Evolutionary conservation across 2,888 invertebrate species (phyloP).

Genomic region (Eristalinus aeneus): DNA sequence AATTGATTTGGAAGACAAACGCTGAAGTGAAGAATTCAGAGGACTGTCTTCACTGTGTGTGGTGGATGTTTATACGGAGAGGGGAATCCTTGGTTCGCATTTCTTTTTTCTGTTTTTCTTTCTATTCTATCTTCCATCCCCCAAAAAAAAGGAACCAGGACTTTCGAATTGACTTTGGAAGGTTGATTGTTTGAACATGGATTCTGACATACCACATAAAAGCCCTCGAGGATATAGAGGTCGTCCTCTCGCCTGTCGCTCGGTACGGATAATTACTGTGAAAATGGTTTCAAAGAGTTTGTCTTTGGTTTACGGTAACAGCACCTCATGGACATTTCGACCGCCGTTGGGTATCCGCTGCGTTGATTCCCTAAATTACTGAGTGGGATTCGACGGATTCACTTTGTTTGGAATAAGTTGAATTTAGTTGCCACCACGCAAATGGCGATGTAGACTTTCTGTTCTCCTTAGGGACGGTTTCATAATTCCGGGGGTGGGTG

Average conservation of each 20-base stretch:
- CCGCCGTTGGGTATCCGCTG: neutral
- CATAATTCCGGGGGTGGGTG: too few species aligned
- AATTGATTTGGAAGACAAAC: conserved; percentile 46
- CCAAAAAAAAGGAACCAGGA: neutral
- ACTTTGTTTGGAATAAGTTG: neutral
- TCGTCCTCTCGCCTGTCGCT: neutral
- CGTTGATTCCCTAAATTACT: neutral
- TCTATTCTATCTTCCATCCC: neutral
- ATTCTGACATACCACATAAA: conserved; percentile 21
- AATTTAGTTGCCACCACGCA: too few species aligned
- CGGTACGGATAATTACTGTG: conserved; percentile 19
- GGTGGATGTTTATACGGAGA: neutral
- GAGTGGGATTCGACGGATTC: neutral
- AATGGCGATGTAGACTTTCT: too few species aligned
- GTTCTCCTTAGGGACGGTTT: too few species aligned
- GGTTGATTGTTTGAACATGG: conserved; percentile 34
- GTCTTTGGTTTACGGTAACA: conserved; percentile 2
- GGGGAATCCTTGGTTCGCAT: neutral
- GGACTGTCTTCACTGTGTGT: neutral
- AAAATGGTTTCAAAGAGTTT: conserved; percentile 10
- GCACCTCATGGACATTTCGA: neutral
- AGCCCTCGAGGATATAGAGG: neutral
- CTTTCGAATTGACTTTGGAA: conserved; percentile 22
- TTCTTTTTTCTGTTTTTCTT: neutral
- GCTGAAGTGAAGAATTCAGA: conserved; percentile 12